Evolutionary conservation across 2,113 vertebrate species (phyloP), one percentile per base, ranked within the genome.

Genomic region (Toxotes chatareus): DNA sequence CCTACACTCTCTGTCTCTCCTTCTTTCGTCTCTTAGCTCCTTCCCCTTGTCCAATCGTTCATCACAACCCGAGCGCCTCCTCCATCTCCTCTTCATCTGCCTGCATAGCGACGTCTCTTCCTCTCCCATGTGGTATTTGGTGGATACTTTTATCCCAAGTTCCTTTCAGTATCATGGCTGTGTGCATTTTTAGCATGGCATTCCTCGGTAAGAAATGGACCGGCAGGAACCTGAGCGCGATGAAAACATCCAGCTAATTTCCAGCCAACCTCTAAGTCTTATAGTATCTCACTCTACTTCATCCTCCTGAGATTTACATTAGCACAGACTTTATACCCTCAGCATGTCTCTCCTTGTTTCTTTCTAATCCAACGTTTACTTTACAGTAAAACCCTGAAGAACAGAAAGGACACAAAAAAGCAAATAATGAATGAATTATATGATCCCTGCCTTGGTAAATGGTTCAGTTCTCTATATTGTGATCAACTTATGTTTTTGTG

Each of bases 1-100:
- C 72, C 83, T 80, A 61, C 27, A 27, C 38, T 76, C 67, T 69
- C n/a, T 1, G 60, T 36, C 79, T 83, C 76, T 38, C 65, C 82
- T 63, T 70, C 53, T 34, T 32, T 59, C 1, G 21, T 36, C 69
- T 72, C n/a, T 64, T 79, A n/a, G 34, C 69, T 72, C n/a, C 71
- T 79, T 82, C 80, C 75, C 78, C 81, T 70, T 65, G 57, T 79
- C 80, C 67, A 4, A 42, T 71, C 81, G 72, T 60, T 86, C 83
- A 82, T 88, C 89, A 72, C 65, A 62, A 17, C 34, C 73, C 9
- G 13, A 73, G 44, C n/a, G 76, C 44, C 87, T 76, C 55, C 73
- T 47, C 44, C 68, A 21, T 53, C 73, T 79, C 59, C 85, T 64
- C 85, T 46, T 66, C 31, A 61, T 80, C 82, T 56, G 31, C 64